Conservation (phyloP, 1,140 invertebrate genomes). For the Glomeris maerens region DNA sequence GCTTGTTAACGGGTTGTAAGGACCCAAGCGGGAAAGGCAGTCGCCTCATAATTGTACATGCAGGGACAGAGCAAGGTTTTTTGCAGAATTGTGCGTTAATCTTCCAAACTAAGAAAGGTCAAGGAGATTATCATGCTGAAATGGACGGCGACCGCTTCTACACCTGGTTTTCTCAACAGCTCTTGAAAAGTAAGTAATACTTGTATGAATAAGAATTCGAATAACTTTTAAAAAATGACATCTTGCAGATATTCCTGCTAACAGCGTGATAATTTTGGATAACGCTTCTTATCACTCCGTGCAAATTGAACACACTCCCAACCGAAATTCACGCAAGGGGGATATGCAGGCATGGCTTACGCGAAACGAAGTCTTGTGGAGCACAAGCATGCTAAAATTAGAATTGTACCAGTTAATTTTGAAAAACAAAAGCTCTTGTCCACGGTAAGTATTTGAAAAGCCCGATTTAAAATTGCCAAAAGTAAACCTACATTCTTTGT, state of each 20-base stretch:
- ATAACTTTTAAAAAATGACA: too few relatives aligned
- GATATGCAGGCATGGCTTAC: conserved; percentile 15
- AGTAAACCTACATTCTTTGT: neutral
- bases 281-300: conserved; percentile 24
- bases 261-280: too few relatives aligned
- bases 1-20: neutral
- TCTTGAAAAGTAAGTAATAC: too few relatives aligned
- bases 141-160: conserved; percentile 17
- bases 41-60: neutral
- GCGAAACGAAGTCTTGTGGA: neutral
- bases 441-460: neutral
- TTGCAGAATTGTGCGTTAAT: neutral
- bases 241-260: conserved; percentile 9
- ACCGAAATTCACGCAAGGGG: conserved; percentile 6
- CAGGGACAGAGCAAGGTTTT: neutral
- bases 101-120: conserved; percentile 11
- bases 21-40: neutral
- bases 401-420: neutral
- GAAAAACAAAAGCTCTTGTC: too few relatives aligned
- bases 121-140: conserved; percentile 24
- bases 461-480: neutral
- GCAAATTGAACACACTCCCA: conserved; percentile 8
- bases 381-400: neutral
- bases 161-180: conserved; percentile 19
- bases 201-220: too few relatives aligned